Evolutionary conservation across 2,797 vertebrate genomes (phyloP).

Genomic region (Pseudochirops corinnae): DNA sequence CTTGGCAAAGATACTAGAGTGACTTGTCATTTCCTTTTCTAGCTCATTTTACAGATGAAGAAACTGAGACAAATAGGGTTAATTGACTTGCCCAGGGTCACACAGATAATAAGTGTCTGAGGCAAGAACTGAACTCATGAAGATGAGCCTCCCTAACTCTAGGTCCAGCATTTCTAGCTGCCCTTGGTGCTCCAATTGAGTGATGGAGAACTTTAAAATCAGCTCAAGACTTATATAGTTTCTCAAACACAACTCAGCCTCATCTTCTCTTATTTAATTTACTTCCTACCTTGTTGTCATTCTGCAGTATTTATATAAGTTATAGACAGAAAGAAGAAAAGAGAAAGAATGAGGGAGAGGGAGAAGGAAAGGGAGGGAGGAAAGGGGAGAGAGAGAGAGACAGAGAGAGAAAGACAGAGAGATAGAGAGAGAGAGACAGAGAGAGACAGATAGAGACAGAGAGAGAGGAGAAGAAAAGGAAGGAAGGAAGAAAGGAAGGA

Average conservation of each 20-base stretch:
- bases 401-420: fast-evolving
- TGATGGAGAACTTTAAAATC: not conserved
- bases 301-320: not conserved
- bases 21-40: not conserved
- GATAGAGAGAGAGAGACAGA: no score
- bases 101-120: not conserved
- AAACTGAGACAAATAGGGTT: not conserved
- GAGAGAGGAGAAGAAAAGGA: no score
- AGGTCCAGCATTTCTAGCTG: not conserved
- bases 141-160: not conserved
- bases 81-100: not conserved
- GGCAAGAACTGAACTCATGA: not conserved
- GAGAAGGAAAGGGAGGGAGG: no score
- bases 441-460: no score
- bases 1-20: not conserved
- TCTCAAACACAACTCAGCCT: not conserved
- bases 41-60: not conserved
- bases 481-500: no score
- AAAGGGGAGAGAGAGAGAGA: no score
- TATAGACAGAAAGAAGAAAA: not conserved
- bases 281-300: not conserved
- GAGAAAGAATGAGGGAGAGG: not conserved
- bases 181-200: not conserved
- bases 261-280: not conserved
- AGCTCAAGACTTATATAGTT: not conserved